phyloP scores from a whole-genome alignment of 2,888 invertebrate genomes.

The Cybosia mesomella region DNA sequence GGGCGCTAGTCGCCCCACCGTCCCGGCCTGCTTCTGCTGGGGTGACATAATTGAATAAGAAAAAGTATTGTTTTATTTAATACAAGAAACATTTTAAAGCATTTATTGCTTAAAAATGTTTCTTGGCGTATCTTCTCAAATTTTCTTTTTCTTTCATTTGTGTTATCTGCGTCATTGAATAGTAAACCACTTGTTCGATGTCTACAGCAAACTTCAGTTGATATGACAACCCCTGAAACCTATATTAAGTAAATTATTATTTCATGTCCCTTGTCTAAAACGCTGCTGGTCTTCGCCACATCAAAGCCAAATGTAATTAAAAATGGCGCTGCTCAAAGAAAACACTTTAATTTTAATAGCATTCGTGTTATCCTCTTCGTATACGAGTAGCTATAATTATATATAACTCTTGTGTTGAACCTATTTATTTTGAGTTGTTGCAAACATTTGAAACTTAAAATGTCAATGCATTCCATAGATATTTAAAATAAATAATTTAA shows the following conservation, averaged over 20 bases:
- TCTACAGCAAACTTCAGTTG: not conserved
- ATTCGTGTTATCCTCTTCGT: slow-evolving; percentile 22
- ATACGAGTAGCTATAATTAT: slow-evolving; percentile 24
- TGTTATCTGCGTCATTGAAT: too few relatives aligned
- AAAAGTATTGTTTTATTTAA: too few relatives aligned
- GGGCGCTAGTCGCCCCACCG: too few relatives aligned
- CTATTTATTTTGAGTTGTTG: not conserved
- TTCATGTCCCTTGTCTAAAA: slow-evolving; percentile 5
- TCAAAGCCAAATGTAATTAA: slow-evolving; percentile 36
- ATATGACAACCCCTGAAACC: not conserved
- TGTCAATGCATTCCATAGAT: not conserved
- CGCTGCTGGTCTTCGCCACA: not conserved
- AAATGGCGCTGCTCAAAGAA: slow-evolving; percentile 25
- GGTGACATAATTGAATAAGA: too few relatives aligned
- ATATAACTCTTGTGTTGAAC: not conserved
- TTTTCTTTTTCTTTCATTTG: too few relatives aligned
- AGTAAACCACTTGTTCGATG: too few relatives aligned
- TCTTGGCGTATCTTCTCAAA: too few relatives aligned
- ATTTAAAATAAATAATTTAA: not conserved
- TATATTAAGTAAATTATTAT: not conserved
- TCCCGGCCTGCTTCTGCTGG: too few relatives aligned
- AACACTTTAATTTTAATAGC: slow-evolving; percentile 28
- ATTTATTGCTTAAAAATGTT: too few relatives aligned
- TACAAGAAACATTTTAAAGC: too few relatives aligned
- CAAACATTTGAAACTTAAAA: not conserved